Conservation (phyloP, 2,797 vertebrate species). For the Manis crassicaudata region DNA sequence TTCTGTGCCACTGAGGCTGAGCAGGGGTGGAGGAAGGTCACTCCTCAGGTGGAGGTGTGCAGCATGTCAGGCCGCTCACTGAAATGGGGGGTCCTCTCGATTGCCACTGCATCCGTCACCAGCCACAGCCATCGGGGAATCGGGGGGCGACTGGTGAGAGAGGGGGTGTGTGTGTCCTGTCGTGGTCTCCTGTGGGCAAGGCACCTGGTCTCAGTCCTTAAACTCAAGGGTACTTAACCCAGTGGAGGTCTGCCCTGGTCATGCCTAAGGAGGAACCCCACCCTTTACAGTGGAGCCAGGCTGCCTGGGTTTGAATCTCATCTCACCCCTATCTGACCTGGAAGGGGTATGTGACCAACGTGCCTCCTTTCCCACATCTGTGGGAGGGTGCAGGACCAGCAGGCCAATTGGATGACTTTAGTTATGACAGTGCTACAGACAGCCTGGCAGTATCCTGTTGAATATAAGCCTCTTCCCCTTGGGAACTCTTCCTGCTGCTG, state of each 20-base stretch:
- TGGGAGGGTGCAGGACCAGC: background rate
- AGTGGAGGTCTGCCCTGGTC: background rate
- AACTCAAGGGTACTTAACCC: background rate
- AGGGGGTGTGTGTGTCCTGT: background rate
- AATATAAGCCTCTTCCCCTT: accelerated
- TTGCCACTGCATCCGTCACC: background rate
- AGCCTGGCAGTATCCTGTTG: background rate
- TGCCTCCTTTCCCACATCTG: background rate
- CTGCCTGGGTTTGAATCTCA: background rate
- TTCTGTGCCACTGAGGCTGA: background rate
- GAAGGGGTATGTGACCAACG: background rate
- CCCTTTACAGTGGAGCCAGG: no score
- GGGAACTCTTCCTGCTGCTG: background rate
- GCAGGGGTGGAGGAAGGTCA: no score
- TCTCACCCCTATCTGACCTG: background rate
- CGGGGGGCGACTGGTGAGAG: background rate
- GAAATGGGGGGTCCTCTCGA: background rate
- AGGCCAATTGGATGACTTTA: background rate
- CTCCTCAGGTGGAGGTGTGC: background rate
- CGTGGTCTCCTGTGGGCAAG: background rate
- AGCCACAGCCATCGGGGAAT: background rate
- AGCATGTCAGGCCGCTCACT: background rate
- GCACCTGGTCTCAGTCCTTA: background rate
- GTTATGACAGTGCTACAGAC: background rate
- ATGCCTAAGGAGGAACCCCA: background rate